Evolutionary conservation across 2,113 vertebrate species (phyloP).

Genomic region (Theristicus caerulescens): DNA sequence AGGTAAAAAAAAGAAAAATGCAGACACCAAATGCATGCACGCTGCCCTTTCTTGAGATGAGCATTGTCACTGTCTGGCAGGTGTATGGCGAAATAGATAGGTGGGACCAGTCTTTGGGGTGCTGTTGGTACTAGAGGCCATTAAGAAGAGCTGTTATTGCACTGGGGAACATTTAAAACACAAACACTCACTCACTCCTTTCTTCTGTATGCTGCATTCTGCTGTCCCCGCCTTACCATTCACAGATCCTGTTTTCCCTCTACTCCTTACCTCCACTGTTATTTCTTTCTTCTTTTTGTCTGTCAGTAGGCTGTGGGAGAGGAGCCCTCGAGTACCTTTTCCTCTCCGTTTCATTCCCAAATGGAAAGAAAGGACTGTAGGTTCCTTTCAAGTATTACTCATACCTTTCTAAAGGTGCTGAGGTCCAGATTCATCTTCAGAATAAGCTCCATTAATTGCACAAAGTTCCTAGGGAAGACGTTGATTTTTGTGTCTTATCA

Average conservation of each 20-base stretch:
- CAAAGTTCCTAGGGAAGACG: background rate
- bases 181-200: background rate
- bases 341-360: background rate
- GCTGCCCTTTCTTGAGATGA: background rate
- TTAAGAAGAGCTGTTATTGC: background rate
- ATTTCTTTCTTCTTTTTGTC: background rate
- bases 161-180: background rate
- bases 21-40: background rate
- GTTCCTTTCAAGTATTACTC: background rate
- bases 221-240: background rate
- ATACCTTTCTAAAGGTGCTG: background rate
- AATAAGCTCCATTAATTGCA: background rate
- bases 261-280: background rate
- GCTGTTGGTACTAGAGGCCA: background rate
- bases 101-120: background rate
- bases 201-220: background rate
- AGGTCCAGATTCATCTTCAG: background rate
- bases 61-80: background rate
- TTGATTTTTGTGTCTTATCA: background rate
- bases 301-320: background rate
- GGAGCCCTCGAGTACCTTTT: background rate
- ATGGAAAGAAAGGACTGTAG: background rate
- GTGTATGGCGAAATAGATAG: background rate
- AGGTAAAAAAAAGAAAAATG: background rate
- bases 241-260: background rate